A percentile compares a stretch with the other conserved stretches of the same genome.
phyloP scores from a whole-genome alignment of 37 sponge, comb jelly and placozoan genomes.

The Diacarnus erythraeanus region DNA sequence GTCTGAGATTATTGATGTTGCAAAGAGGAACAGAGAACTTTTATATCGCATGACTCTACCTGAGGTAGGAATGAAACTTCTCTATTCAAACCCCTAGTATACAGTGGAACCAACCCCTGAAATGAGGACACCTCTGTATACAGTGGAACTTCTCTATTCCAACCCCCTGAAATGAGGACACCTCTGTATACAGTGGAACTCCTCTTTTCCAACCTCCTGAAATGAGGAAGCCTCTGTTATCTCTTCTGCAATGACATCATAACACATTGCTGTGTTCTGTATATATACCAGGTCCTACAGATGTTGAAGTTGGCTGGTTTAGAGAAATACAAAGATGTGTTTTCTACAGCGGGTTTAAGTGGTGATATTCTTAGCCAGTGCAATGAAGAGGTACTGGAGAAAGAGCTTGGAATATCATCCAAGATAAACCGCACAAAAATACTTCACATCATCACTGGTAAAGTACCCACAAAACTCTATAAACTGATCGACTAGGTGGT shows the following conservation, averaged over 20 bases:
- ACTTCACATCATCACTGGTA: constrained; percentile 33
- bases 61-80: no score
- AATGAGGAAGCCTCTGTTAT: no score
- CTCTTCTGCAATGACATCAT: no score
- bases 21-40: background rate
- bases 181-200: no score
- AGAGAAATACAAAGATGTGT: constrained; percentile 5
- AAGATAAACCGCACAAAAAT: constrained; percentile 19
- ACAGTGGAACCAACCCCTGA: no score
- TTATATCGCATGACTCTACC: background rate
- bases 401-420: constrained; percentile 33
- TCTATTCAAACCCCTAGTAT: no score
- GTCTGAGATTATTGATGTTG: background rate
- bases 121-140: no score
- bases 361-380: constrained; percentile 44
- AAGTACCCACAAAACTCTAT: background rate
- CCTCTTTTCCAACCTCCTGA: no score
- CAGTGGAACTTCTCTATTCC: no score
- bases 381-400: constrained; percentile 29
- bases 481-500: background rate
- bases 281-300: constrained; percentile 8
- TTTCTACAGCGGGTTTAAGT: constrained; percentile 10
- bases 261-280: no score
- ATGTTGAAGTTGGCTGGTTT: constrained; percentile 14
- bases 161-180: no score